Evolutionary conservation across 2,888 invertebrate genomes (phyloP).

Genomic region (Lasioglossum morio): DNA sequence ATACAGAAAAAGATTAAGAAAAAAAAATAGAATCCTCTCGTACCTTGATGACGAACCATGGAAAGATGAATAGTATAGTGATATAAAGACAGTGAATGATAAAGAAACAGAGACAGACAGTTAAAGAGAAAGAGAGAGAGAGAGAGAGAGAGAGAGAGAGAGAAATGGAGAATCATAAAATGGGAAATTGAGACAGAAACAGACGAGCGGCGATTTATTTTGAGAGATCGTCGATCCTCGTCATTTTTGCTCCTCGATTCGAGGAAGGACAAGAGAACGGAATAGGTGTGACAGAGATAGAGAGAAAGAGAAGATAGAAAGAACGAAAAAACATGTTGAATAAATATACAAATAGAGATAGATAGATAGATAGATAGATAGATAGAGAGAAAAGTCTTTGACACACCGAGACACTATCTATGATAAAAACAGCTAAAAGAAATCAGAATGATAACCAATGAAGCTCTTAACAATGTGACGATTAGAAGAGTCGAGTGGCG

Average conservation of each 20-base stretch:
- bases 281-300: constrained; percentile 18
- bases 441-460: constrained; percentile 72
- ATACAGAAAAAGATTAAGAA: constrained; percentile 20
- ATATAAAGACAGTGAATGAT: constrained; percentile 17
- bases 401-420: constrained; percentile 79
- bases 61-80: constrained; percentile 39
- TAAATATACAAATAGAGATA: constrained; percentile 27
- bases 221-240: background rate
- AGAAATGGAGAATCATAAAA: constrained; percentile 39
- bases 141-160: constrained; percentile 36
- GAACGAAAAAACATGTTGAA: constrained; percentile 22
- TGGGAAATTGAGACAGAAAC: constrained; percentile 16
- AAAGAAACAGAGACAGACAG: constrained; percentile 38
- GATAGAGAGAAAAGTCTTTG: constrained; percentile 65
- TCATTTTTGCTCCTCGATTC: background rate
- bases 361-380: constrained; percentile 3
- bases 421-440: constrained; percentile 67
- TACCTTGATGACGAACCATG: constrained; percentile 54
- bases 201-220: background rate
- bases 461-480: constrained; percentile 81
- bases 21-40: constrained; percentile 29
- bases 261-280: constrained; percentile 25
- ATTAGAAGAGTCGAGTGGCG: constrained; percentile 78
- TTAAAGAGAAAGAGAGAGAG: constrained; percentile 31
- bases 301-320: constrained; percentile 48